Percentiles rank a stretch among this genome's conserved stretches.
These are phyloP conservation scores for Sebastes umbrosus DNA, from an alignment of 2,797 vertebrate species.

Conservation along the genomic window DNA sequence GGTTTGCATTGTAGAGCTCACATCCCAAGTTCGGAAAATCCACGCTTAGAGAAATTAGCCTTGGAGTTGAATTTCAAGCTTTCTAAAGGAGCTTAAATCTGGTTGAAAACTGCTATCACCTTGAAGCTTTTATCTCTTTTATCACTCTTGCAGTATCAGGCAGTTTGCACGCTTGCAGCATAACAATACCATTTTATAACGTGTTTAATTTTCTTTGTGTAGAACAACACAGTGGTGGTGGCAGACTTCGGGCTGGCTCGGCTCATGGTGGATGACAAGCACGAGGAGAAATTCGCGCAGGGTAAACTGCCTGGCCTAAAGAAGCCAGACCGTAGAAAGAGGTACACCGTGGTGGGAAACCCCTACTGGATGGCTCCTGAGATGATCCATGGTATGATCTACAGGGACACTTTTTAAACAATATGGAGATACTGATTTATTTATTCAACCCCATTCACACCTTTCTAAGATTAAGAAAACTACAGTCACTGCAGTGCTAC, in stretches of 20 bases:
- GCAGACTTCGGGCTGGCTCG: constrained; percentile 95
- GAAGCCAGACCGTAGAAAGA: constrained; percentile 92
- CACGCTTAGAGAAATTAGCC: background rate
- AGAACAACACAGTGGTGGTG: constrained; percentile 96
- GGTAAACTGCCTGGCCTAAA: constrained; percentile 88
- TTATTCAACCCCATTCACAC: background rate
- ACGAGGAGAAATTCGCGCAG: constrained; percentile 76
- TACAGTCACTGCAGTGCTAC: background rate
- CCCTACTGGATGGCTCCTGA: constrained; percentile 99
- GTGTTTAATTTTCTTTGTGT: background rate
- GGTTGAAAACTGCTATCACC: background rate
- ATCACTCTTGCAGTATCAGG: background rate
- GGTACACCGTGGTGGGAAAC: constrained; percentile 98
- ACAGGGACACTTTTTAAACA: background rate
- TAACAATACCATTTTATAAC: background rate
- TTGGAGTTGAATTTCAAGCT: background rate
- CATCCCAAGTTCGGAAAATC: background rate
- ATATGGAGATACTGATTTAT: background rate
- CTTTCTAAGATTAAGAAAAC: background rate
- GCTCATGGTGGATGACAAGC: constrained; percentile 94
- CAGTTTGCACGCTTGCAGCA: background rate
- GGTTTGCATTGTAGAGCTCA: background rate
- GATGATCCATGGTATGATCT: constrained; percentile 93
- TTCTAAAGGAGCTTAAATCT: background rate
- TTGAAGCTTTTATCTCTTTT: background rate